Conservation (phyloP, 1,140 invertebrate species). For the Cyphomyrmex costatus region DNA sequence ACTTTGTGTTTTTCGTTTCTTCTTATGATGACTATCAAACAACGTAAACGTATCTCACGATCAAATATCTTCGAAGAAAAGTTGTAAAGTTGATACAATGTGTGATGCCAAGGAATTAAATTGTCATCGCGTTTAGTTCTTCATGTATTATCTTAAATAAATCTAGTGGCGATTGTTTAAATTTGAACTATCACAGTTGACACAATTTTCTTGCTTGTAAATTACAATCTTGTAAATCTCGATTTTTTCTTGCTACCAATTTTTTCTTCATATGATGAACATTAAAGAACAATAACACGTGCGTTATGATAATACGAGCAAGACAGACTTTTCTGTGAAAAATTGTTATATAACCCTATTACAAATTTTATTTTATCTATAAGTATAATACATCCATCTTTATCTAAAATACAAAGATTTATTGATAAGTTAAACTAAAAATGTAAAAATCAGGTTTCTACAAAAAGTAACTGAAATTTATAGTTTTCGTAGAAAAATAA, state of each 20-base stretch:
- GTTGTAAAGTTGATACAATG: slow-evolving; percentile 22
- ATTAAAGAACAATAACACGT: not conserved
- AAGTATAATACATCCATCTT: slow-evolving; percentile 1
- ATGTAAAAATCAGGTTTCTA: too few relatives aligned
- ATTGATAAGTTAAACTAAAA: too few relatives aligned
- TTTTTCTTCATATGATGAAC: not conserved
- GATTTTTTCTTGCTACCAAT: not conserved
- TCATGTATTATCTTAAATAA: slow-evolving; percentile 17
- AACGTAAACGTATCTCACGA: slow-evolving; percentile 33
- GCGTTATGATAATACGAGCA: not conserved
- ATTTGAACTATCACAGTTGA: not conserved
- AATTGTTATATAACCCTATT: slow-evolving; percentile 6
- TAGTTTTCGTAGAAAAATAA: too few relatives aligned
- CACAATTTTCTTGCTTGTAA: not conserved
- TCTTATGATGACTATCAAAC: slow-evolving; percentile 3
- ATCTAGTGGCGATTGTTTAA: slow-evolving; percentile 6
- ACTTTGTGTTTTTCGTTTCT: slow-evolving; percentile 21
- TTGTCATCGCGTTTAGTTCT: slow-evolving; percentile 6
- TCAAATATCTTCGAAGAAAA: slow-evolving; percentile 36
- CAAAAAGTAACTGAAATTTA: too few relatives aligned
- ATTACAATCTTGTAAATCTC: slow-evolving; percentile 13
- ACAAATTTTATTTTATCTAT: not conserved
- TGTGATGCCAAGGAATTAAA: slow-evolving; percentile 25
- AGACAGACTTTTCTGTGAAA: not conserved
- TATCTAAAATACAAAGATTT: not conserved